Conservation (phyloP, 1,140 invertebrate species). For the Saccostrea cuccullata region DNA sequence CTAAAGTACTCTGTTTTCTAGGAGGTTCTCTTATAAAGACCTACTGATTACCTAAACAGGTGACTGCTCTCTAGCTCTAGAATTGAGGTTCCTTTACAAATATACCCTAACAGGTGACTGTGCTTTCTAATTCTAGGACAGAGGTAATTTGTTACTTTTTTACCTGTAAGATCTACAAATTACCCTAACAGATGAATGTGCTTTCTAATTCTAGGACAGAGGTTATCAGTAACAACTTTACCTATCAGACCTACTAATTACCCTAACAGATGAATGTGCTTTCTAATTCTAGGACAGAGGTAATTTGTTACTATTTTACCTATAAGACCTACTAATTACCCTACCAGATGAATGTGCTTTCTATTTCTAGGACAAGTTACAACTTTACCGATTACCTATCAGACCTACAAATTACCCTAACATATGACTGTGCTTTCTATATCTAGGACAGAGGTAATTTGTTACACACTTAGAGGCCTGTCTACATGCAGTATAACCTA, state of each 20-base stretch:
- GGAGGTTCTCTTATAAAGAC: too few relatives aligned
- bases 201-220: neutral
- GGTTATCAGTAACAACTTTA: neutral
- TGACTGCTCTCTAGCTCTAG: neutral
- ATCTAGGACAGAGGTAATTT: neutral
- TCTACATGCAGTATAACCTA: slow-evolving; percentile 26
- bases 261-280: neutral
- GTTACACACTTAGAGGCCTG: slow-evolving; percentile 7
- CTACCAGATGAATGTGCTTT: neutral
- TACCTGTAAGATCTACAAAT: too few relatives aligned
- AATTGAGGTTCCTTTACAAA: neutral
- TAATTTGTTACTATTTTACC: neutral
- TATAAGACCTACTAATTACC: too few relatives aligned
- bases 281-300: neutral
- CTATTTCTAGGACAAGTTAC: slow-evolving; percentile 11
- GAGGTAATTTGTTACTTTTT: neutral
- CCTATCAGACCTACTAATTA: too few relatives aligned
- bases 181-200: neutral
- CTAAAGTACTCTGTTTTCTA: too few relatives aligned
- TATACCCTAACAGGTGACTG: neutral
- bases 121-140: neutral
- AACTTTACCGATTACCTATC: too few relatives aligned
- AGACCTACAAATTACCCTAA: too few relatives aligned
- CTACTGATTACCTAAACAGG: too few relatives aligned
- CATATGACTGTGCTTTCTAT: neutral